Evolutionary conservation across 2,113 vertebrate genomes (phyloP), one percentile per base, ranked within the genome.

Genomic region (Bubo bubo): DNA sequence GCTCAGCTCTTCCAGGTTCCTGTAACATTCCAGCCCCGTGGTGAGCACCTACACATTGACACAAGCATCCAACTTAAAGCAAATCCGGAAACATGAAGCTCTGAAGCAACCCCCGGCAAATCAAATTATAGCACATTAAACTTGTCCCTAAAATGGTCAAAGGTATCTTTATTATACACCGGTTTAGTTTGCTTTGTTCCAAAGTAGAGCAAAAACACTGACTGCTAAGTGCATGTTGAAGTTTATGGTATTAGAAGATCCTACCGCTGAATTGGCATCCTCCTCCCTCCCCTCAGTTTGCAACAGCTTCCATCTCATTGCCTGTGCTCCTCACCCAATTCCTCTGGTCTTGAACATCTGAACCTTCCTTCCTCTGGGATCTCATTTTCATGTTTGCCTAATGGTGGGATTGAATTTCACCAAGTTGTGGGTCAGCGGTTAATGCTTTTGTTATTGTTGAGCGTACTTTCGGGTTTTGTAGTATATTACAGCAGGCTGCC

Each of bases 391-490:
- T 97, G 95, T 98, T 97, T 98, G 97, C 91, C 90, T 97, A 95
- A 97, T 96, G 86, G 89, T 92, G 92, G 90, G 91, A 97, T 98
- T 96, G 97, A 95, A 97, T 98, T 98, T 98, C 98, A 86, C 86
- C 89, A 37, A 84, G 53, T 7, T 95, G 94, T 96, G 96, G 97
- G 97, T 97, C 96, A 96, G 97, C 5, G 82, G 98, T 98, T 98
- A 97, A 98, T 95, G 96, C 80, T 93, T 96, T 96, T 98, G 97
- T 98, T 98, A 96, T 98, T 98, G 94, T 95, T 98, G 95, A 95
- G 92, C 52, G 73, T 91, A 74, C 95, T 98, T 95, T 90, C 3
- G 95, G 96, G 94, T 95, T 98, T 96, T 91, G 94, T 80, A 95
- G 91, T 79, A 56, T 41, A 91, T 97, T 96, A 67, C 92, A 97